Conservation (phyloP, 2,888 invertebrate species). For the Diplazon laetatorius region DNA sequence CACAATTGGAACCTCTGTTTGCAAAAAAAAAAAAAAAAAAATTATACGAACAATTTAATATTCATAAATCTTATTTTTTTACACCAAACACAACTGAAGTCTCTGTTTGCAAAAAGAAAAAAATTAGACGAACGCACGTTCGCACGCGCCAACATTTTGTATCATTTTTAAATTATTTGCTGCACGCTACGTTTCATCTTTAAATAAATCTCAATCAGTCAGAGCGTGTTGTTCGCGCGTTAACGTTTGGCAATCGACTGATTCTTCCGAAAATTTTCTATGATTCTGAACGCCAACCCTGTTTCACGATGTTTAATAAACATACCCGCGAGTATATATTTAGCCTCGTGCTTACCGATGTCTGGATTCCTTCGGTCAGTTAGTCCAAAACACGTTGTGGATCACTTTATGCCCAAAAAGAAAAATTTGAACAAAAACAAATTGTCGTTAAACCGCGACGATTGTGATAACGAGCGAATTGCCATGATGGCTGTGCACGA, state of each 20-base stretch:
- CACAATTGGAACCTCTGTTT: too few species aligned
- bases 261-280: conserved; percentile 64
- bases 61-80: conserved; percentile 6
- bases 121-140: too few species aligned
- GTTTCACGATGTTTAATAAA: conserved; percentile 77
- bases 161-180: neutral
- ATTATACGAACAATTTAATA: conserved; percentile 50
- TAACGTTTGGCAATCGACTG: conserved; percentile 62
- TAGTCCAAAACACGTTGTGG: conserved; percentile 38
- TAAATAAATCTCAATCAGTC: conserved; percentile 2
- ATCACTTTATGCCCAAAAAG: conserved; percentile 29
- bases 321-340: conserved; percentile 76
- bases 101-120: too few species aligned
- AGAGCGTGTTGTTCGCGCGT: conserved; percentile 15
- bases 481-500: too few species aligned
- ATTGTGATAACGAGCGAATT: too few species aligned
- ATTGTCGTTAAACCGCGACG: too few species aligned
- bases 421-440: too few species aligned
- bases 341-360: conserved; percentile 69
- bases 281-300: conserved; percentile 69
- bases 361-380: conserved; percentile 64
- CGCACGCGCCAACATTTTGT: neutral
- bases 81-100: conserved; percentile 35
- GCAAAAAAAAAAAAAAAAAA: too few species aligned
- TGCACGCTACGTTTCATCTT: neutral